Conservation (phyloP, 2,888 invertebrate species). For the Slavum lentiscoides region DNA sequence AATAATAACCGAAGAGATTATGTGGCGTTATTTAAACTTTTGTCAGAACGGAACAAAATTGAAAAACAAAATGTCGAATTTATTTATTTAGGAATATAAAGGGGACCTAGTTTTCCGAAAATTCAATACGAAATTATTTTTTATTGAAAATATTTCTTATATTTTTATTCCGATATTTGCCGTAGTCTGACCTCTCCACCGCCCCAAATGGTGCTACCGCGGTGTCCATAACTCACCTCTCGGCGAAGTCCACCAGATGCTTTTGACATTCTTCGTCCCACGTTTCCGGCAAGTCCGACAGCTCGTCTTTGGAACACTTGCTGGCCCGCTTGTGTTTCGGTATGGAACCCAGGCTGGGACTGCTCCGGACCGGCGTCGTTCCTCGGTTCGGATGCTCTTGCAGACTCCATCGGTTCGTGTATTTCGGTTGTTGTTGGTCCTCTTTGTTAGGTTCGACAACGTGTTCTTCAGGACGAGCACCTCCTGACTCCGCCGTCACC, state of each 20-base stretch:
- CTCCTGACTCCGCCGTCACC: background rate
- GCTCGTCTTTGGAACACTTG: conserved; percentile 43
- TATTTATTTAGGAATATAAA: too few species aligned
- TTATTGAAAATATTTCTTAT: too few species aligned
- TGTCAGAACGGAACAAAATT: too few species aligned
- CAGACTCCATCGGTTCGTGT: conserved; percentile 46
- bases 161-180: too few species aligned
- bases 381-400: conserved; percentile 47
- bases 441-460: background rate
- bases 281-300: conserved; percentile 52
- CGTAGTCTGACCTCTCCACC: too few species aligned
- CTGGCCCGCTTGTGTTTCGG: conserved; percentile 41
- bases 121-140: too few species aligned
- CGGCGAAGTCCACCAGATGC: conserved; percentile 78
- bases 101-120: too few species aligned
- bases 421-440: conserved; percentile 23
- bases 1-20: too few species aligned
- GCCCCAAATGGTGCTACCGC: too few species aligned
- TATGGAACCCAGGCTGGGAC: conserved; percentile 45
- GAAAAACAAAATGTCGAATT: too few species aligned
- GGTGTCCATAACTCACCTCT: conserved; percentile 61
- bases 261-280: conserved; percentile 63
- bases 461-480: background rate
- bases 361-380: conserved; percentile 25
- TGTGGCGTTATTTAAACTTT: too few species aligned